These are phyloP conservation scores for Caradrina kadenii DNA, from an alignment of 2,888 invertebrate genomes.

Conservation along the genomic window DNA sequence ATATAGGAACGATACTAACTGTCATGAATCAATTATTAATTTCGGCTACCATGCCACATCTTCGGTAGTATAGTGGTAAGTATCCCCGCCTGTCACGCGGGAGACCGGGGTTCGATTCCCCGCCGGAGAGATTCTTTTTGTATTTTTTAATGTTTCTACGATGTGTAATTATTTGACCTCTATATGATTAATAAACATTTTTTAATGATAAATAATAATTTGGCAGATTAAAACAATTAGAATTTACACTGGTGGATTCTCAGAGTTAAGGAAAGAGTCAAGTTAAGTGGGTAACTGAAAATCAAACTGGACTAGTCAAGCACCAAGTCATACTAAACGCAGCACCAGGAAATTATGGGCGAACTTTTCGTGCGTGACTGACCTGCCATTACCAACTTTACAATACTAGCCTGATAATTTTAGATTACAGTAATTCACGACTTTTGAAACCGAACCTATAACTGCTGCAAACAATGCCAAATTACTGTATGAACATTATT, in stretches of 20 bases:
- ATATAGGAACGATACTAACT: too few relatives aligned
- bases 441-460: conserved; percentile 20
- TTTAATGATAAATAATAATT: too few relatives aligned
- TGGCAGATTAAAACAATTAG: too few relatives aligned
- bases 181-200: too few relatives aligned
- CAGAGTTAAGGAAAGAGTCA: too few relatives aligned
- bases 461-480: conserved; percentile 29
- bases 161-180: too few relatives aligned
- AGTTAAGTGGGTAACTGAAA: neutral
- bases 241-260: too few relatives aligned
- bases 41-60: conserved; percentile 4
- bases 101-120: conserved; percentile 77
- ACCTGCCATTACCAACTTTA: conserved; percentile 53
- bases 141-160: neutral
- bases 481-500: conserved; percentile 14
- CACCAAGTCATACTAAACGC: conserved; percentile 33
- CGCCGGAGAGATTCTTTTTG: conserved; percentile 67
- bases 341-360: conserved; percentile 60
- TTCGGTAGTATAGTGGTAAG: conserved; percentile 89
- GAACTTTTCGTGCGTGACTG: conserved; percentile 68
- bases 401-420: conserved; percentile 48
- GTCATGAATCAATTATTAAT: too few relatives aligned
- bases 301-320: conserved; percentile 4
- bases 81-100: conserved; percentile 91
- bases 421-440: conserved; percentile 29